Evolutionary conservation across 30 jellyfish, hydroid and myxozoan genomes (phyloP), one percentile per base, ranked within the genome.

Genomic region (Catostylus mosaicus): DNA sequence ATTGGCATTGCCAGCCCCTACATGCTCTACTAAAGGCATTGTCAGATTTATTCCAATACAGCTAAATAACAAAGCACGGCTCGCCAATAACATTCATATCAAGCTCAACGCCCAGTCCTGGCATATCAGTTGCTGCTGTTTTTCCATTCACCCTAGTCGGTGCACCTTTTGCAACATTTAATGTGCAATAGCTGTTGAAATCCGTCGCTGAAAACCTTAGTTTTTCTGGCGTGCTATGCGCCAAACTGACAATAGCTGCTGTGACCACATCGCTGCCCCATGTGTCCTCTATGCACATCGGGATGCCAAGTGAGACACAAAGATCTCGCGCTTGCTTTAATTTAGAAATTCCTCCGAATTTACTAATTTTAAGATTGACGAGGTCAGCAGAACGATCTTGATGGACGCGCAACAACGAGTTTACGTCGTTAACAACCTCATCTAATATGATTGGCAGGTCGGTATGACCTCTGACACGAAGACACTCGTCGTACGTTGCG

Each of bases 181-280:
- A 47, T 29, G 90, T 64, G 61, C 83, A 64, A 34, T 80, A 80
- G 50, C 90, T 80, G 75, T 80, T 80, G 61, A 80, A 80, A 66
- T 80, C 90, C 12, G 90, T 80, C 6, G 90, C 75, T 1, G 90
- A 80, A 50, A 80, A 80, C 54, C 90, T 67, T 0, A 80, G 27
- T 34, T 80, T 80, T 67, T 80, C 90, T 0, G 90, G 90, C 22
- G 90, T 80, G 65, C 90, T 80, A 24, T 80, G 90, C 3, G 90
- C 90, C 35, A 80, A 34, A 33, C 45, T 35, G 10, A 80, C 61
- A 0, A 80, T 65, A 12, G 90, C 90, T 43, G 90, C 59, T 0
- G 90, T 80, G 23, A 66, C 90, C 10, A 80, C 59, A 67, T 80
- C 90, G 36, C 90, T 80, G 48, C 90, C 90, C 90, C 90, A 80